Conservation (phyloP, 2,113 vertebrate species). For the Heterocephalus glaber region DNA sequence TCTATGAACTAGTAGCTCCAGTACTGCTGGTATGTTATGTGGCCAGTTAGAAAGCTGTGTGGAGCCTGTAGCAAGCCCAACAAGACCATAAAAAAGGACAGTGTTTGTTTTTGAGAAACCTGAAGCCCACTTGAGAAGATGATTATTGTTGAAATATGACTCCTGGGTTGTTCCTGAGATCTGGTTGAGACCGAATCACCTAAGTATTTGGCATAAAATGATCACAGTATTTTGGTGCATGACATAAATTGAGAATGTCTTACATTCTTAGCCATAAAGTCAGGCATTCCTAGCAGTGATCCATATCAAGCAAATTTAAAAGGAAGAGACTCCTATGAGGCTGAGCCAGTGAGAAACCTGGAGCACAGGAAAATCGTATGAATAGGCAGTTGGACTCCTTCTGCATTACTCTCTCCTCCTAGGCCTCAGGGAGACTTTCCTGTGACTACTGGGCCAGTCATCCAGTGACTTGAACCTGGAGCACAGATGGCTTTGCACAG, state of each 20-base stretch:
- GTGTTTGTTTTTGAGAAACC: neutral
- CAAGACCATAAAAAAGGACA: neutral
- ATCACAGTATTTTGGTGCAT: neutral
- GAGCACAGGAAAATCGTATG: neutral
- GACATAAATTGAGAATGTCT: neutral
- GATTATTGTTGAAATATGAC: conserved; percentile 12
- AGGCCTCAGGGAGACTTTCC: neutral
- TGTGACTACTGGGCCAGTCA: neutral
- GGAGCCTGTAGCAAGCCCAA: too few species aligned
- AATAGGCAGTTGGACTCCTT: neutral
- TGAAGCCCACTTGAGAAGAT: neutral
- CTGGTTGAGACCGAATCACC: neutral
- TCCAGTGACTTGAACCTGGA: neutral
- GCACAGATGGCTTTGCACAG: neutral
- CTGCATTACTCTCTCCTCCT: neutral
- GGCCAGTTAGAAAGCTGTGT: neutral
- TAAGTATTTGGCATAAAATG: neutral
- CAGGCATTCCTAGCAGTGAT: neutral
- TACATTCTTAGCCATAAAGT: neutral
- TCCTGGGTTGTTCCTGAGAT: neutral
- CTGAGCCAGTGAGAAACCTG: neutral
- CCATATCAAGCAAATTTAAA: neutral
- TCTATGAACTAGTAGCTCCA: neutral
- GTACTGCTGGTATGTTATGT: neutral
- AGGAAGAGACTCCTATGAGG: neutral